phyloP scores from a whole-genome alignment of 2,888 invertebrate genomes.

The Byasa hedistus region DNA sequence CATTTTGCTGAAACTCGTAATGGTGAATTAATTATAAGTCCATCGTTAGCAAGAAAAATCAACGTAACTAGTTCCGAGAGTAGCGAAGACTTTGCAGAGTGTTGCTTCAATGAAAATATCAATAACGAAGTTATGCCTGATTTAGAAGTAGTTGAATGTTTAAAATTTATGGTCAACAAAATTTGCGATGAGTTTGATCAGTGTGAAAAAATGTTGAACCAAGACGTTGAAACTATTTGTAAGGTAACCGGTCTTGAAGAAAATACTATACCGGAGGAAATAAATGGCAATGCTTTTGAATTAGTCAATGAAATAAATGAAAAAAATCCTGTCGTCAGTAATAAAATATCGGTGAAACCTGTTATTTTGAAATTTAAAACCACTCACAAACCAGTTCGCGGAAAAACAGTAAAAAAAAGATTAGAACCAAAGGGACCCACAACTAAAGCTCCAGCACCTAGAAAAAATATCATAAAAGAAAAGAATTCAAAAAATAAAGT shows the following conservation, averaged over 20 bases:
- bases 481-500: conserved; percentile 30
- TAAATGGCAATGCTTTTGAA: not conserved
- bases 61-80: conserved; percentile 56
- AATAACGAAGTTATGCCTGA: conserved; percentile 33
- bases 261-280: not conserved
- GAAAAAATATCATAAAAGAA: conserved; percentile 18
- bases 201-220: conserved; percentile 44
- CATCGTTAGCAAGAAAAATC: conserved; percentile 56
- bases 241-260: conserved; percentile 13
- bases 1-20: conserved; percentile 47
- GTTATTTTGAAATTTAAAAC: conserved; percentile 32
- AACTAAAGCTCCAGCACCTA: conserved; percentile 17
- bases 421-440: conserved; percentile 40
- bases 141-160: conserved; percentile 53
- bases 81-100: conserved; percentile 48
- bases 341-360: conserved; percentile 30
- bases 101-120: conserved; percentile 36
- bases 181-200: conserved; percentile 57
- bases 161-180: conserved; percentile 56
- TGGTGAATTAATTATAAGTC: conserved; percentile 49
- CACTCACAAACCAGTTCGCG: conserved; percentile 15
- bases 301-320: conserved; percentile 12
- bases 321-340: conserved; percentile 25
- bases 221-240: conserved; percentile 32
- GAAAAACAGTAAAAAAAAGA: conserved; percentile 38